Base-by-base conservation (phyloP, 2,888 invertebrate genomes). In the Drosophila mayaguana region DNA sequence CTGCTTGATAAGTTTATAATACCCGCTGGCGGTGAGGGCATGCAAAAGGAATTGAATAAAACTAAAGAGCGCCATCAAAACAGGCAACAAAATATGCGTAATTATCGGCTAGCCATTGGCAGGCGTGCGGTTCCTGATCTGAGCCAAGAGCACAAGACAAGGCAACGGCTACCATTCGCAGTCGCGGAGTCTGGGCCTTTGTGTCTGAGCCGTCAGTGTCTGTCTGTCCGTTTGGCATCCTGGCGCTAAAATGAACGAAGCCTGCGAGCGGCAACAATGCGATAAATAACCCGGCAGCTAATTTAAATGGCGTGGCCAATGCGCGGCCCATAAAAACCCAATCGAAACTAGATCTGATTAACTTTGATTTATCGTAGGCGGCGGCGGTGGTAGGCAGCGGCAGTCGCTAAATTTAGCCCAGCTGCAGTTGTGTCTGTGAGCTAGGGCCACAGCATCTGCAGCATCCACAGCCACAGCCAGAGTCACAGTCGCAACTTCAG, bases 231-330 rank as follows among this genome's bases (percentile, higher is more conserved):
- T 54, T 67, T 66, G 80, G 80, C 72, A 80, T 80, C 78, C 81
- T 78, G 81, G 83, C 81, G 83, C 89, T 86, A 81, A 81, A 90
- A 86, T 84, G 90, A 88, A 83, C 87, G 90, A 88, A 83, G 79
- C 88, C 88, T 80, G 83, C 80, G 67, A 88, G 76, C 79, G 64
- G 66, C 85, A 83, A 89, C 87, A 91, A 88, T 90, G 88, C 83
- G 90, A 91, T 91, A 91, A 91, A 91, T 91, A 85, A 91, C 87
- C 90, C 91, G 88, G 86, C 89, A 91, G 91, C 91, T 91, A 91
- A 91, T 91, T 91, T 91, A 91, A 91, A 91, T 91, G 91, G 91
- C 87, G 76, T 75, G 75, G 80, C 76, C 80, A 60, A 75, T 69
- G 76, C 78, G 70, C 55, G 62, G 40, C 59, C 75, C 76, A 75